These are phyloP conservation scores for Macrobrachium rosenbergii DNA, from an alignment of 1,140 invertebrate genomes.

Conservation along the genomic window DNA sequence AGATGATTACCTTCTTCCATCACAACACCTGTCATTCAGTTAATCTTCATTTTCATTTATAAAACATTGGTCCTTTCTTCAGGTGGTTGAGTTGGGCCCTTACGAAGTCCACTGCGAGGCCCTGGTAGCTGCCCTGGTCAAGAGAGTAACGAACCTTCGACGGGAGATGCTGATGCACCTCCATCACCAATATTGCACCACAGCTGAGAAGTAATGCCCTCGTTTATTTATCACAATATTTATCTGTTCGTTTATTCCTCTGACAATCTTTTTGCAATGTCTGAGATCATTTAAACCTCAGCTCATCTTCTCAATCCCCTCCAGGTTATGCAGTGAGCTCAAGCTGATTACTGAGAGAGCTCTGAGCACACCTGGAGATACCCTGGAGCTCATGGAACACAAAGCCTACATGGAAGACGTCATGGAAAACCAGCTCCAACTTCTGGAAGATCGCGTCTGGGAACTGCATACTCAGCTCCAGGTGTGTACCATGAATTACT, in stretches of 20 bases:
- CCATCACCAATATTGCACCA: slow-evolving; percentile 83
- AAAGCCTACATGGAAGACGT: slow-evolving; percentile 83
- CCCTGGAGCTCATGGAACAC: slow-evolving; percentile 86
- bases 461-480: slow-evolving; percentile 73
- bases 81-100: slow-evolving; percentile 82
- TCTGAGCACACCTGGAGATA: slow-evolving; percentile 84
- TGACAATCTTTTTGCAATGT: background rate
- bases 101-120: slow-evolving; percentile 88
- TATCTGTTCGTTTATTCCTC: background rate
- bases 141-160: slow-evolving; percentile 79
- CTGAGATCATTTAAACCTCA: background rate
- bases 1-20: background rate
- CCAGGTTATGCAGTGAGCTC: slow-evolving; percentile 88
- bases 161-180: slow-evolving; percentile 81
- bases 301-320: background rate
- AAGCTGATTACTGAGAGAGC: slow-evolving; percentile 84
- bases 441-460: slow-evolving; percentile 82
- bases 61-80: slow-evolving; percentile 72
- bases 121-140: slow-evolving; percentile 81
- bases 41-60: too few species aligned
- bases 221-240: background rate
- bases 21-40: slow-evolving; percentile 71
- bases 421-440: slow-evolving; percentile 78
- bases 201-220: slow-evolving; percentile 78
- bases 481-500: slow-evolving; percentile 2